Evolutionary conservation across 2,797 vertebrate species (phyloP).

Genomic region (Philypnodon macrostomus): DNA sequence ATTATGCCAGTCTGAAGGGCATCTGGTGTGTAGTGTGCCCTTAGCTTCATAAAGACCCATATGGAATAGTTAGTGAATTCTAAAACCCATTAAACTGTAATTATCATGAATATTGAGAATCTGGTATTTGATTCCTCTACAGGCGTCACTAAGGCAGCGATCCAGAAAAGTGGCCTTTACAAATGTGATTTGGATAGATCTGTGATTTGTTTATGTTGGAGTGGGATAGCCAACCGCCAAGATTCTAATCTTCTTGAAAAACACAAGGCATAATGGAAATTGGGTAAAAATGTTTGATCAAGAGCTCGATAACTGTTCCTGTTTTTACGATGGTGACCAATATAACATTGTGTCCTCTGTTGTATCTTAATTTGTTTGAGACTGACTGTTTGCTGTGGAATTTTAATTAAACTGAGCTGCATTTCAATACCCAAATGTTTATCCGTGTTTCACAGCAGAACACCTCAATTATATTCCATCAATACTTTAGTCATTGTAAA

Average conservation of each 20-base stretch:
- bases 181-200: not conserved
- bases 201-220: not conserved
- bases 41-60: conserved; percentile 25
- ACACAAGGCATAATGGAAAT: no score
- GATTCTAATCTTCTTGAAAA: no score
- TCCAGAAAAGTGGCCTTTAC: not conserved
- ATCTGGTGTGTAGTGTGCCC: conserved; percentile 18
- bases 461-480: no score
- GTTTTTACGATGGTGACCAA: no score
- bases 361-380: no score
- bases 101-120: conserved; percentile 4
- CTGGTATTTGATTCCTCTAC: conserved; percentile 16
- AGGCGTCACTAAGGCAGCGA: not conserved
- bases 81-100: conserved; percentile 25
- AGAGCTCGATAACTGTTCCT: no score
- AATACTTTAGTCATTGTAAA: no score
- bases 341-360: no score
- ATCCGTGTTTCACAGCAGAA: no score
- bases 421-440: not conserved
- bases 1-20: conserved; percentile 39
- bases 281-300: no score
- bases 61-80: conserved; percentile 18
- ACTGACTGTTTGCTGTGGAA: not conserved
- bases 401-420: not conserved
- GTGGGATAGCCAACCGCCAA: not conserved